Conservation (phyloP, 1,140 invertebrate genomes). For the Drosophila cardini region DNA sequence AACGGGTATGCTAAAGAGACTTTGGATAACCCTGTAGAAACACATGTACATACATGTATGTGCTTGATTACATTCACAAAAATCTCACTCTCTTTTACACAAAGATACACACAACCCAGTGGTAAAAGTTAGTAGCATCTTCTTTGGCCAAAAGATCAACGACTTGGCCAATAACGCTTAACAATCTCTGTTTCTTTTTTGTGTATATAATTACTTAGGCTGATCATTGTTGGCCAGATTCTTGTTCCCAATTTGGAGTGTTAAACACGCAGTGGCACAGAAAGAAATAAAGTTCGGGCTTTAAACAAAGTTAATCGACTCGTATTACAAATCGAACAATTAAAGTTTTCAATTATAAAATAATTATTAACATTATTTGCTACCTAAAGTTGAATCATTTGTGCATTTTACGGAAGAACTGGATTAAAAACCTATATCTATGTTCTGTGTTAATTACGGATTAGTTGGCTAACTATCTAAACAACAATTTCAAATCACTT, state of each 20-base stretch:
- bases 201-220: constrained; percentile 46
- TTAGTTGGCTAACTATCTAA: not conserved
- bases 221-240: constrained; percentile 10
- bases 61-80: constrained; percentile 12
- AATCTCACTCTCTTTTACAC: constrained; percentile 10
- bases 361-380: not conserved
- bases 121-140: constrained; percentile 25
- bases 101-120: constrained; percentile 8
- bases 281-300: not conserved
- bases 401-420: too few relatives aligned
- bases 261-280: constrained; percentile 8
- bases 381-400: too few relatives aligned
- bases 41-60: not conserved
- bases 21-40: constrained; percentile 8
- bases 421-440: not conserved
- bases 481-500: constrained; percentile 6
- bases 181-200: constrained; percentile 34
- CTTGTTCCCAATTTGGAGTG: constrained; percentile 26
- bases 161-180: constrained; percentile 32
- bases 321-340: not conserved
- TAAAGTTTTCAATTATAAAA: not conserved
- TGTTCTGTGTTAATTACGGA: not conserved
- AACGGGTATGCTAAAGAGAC: not conserved
- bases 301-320: not conserved
- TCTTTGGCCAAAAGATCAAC: constrained; percentile 55